Evolutionary conservation across 2,888 invertebrate species (phyloP), one percentile per base, ranked within the genome.

Genomic region (Drosophila helvetica): DNA sequence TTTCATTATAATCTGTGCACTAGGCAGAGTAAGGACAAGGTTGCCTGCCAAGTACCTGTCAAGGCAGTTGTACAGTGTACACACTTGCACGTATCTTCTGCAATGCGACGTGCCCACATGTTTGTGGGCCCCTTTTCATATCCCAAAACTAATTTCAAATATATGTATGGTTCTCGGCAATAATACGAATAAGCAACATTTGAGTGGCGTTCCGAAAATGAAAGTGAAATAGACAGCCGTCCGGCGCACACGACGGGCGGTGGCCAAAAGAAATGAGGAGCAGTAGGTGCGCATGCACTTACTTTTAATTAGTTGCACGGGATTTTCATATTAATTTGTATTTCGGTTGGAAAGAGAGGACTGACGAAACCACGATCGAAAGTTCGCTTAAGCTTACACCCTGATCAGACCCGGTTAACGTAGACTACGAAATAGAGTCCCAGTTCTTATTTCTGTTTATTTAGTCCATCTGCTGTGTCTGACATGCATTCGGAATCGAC

Each of bases 271-370:
- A 38, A 38, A 38, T 38, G 38, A 15, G 38, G 7, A 38, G n/a
- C 38, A 38, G 38, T 38, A 7, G 38, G 38, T 38, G 19, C 12
- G 47, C n/a, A n/a, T 46, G 45, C 27, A 17, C 46, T 38, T 19
- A 61, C 60, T 45, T 43, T 25, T 58, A 70, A 64, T 64, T 74
- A 63, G 60, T 47, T 74, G 77, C 68, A 67, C 61, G 74, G 71
- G 73, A 60, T 62, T 65, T 52, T 46, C 9, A 57, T 30, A 15
- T 54, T 33, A 51, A 18, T 61, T 52, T n/a, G 30, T 18, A 45
- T 54, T 51, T 51, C 12, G 7, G 18, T 38, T 38, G 38, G n/a
- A 15, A 15, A 30, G 30, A 15, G 38, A 38, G 38, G 5, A 15
- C 12, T 38, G 12, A 3, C 15, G 38, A 15, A 38, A 38, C 15